Evolutionary conservation across 2,113 vertebrate genomes (phyloP).

Genomic region (Malurus alboscapulatus): DNA sequence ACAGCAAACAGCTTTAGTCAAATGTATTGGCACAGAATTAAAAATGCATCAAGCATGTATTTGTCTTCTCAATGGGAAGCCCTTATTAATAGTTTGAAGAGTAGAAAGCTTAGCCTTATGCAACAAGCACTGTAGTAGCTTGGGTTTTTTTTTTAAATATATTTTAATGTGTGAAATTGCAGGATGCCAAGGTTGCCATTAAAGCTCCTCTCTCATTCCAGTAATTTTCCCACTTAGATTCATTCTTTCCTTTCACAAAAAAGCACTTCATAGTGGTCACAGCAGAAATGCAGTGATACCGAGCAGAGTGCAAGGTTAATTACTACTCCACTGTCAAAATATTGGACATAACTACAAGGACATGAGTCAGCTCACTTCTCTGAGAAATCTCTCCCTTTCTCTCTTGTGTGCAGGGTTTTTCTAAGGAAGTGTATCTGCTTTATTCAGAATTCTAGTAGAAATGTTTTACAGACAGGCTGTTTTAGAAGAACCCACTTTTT

Average conservation of each 20-base stretch:
- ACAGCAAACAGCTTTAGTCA: conserved; percentile 86
- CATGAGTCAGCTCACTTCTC: conserved; percentile 4
- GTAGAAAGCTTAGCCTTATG: conserved; percentile 78
- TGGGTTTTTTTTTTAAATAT: conserved; percentile 61
- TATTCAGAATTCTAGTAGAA: conserved; percentile 5
- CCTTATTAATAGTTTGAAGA: conserved; percentile 85
- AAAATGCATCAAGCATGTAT: conserved; percentile 84
- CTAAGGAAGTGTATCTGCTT: not conserved
- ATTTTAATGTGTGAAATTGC: conserved; percentile 83
- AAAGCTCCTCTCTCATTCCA: conserved; percentile 74
- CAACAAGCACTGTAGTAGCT: conserved; percentile 70
- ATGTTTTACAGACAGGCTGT: not conserved
- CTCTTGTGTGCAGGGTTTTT: not conserved
- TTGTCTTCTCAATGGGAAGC: conserved; percentile 83
- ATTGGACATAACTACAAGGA: conserved; percentile 57
- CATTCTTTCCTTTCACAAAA: conserved; percentile 64
- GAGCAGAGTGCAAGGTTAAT: conserved; percentile 61
- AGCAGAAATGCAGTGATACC: conserved; percentile 50
- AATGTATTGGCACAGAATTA: conserved; percentile 87
- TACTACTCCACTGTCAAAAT: conserved; percentile 62
- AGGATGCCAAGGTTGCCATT: conserved; percentile 78
- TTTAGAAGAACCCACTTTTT: not conserved
- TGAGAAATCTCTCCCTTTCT: not conserved
- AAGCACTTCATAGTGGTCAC: conserved; percentile 63
- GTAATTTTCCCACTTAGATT: conserved; percentile 75